Evolutionary conservation across 2,888 invertebrate genomes (phyloP), one percentile per base, ranked within the genome.

Genomic region (Acronicta psi): DNA sequence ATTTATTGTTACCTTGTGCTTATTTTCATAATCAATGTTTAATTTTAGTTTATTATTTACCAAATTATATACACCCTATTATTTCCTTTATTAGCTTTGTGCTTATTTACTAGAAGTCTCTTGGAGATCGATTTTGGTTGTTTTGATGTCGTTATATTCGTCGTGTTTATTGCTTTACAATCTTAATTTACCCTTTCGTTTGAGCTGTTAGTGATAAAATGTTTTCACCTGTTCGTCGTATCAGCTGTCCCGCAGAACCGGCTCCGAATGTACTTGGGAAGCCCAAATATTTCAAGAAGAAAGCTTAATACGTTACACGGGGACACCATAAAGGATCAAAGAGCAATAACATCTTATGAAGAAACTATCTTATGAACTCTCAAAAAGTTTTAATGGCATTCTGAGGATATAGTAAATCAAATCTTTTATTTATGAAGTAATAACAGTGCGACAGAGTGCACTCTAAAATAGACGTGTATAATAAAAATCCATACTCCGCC

Each of bases 401-500:
- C 75, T 65, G 69, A 85, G 81, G 80, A 79, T 81, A 83, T 74
- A 79, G 79, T 90, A 88, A 90, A 89, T 90, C 86, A 90, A 82
- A 85, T 78, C 72, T 84, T 81, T 85, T 86, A 88, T 89, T 88
- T 89, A 89, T 84, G 86, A 83, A 85, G 80, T 85, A 84, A 86
- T 86, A 88, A 86, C 85, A 78, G 72, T 66, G 70, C 73, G 79
- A 81, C 75, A 77, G 83, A 87, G 86, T 86, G 89, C 86, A 89
- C 85, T 91, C 85, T 80, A 87, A 91, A 90, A 90, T 91, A 89
- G 89, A 87, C 80, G 76, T 80, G 76, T 77, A 73, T 85, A 87
- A 91, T 92, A 92, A 93, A 92, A 90, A 87, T 88, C 87, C 85
- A 88, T 92, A 89, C 85, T 83, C 83, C 80, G 80, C 80, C 85